phyloP scores from a whole-genome alignment of 2,888 invertebrate species.

The Rhopalosiphum nymphaeae region DNA sequence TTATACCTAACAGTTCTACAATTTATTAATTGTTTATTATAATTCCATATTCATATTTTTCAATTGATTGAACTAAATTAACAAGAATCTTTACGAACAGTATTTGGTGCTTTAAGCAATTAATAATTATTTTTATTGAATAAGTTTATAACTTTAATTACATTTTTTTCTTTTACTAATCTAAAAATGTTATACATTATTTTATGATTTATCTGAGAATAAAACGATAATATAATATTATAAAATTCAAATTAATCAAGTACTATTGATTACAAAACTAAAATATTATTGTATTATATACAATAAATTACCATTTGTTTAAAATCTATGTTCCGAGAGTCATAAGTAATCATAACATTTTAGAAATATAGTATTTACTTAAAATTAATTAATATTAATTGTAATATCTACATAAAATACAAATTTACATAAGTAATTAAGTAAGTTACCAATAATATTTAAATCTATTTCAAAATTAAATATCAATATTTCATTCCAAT shows the following conservation, averaged over 20 bases:
- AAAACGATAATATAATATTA: background rate
- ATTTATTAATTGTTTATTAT: background rate
- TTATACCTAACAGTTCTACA: background rate
- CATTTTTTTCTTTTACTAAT: background rate
- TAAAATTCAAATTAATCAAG: background rate
- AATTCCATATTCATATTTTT: background rate
- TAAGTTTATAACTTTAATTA: background rate
- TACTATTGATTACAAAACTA: background rate
- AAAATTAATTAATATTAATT: background rate
- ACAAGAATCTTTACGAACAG: background rate
- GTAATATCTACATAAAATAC: background rate
- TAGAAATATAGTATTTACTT: background rate
- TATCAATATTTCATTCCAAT: background rate
- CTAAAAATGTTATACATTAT: background rate
- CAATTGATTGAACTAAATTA: background rate
- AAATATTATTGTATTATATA: background rate
- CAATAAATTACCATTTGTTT: background rate
- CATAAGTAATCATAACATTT: background rate
- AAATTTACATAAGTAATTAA: background rate
- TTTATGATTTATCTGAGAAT: background rate
- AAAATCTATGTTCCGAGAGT: background rate
- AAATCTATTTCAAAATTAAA: background rate
- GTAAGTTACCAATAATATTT: background rate
- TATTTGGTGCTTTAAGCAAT: background rate
- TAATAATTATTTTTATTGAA: background rate